Conservation (phyloP, 30 jellyfish, hydroid and myxozoan species). For the Aurelia sp. region DNA sequence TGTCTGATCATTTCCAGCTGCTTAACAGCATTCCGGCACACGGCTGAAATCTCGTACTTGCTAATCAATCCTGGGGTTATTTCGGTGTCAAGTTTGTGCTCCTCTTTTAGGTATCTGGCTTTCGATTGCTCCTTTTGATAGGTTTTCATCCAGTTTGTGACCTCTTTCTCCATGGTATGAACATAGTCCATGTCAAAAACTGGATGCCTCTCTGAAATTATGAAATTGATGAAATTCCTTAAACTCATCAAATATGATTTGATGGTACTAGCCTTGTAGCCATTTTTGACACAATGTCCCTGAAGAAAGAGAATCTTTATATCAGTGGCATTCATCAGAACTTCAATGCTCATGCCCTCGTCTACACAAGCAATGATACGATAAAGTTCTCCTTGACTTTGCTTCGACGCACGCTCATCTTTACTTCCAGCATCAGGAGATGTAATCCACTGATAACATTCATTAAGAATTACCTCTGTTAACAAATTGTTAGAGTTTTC, state of each 20-base stretch:
- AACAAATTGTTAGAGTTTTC: background rate
- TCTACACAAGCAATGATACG: constrained; percentile 2
- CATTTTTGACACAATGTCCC: background rate
- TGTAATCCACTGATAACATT: background rate
- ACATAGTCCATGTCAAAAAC: background rate
- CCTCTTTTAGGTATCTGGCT: background rate
- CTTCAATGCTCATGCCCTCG: background rate
- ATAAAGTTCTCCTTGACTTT: background rate
- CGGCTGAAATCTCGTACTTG: background rate
- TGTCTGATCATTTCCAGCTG: too few relatives aligned
- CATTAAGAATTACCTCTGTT: background rate
- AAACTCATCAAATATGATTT: background rate
- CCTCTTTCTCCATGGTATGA: background rate
- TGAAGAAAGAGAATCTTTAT: background rate
- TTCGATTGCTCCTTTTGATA: background rate
- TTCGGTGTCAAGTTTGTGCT: background rate
- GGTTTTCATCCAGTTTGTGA: background rate
- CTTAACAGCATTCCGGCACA: background rate
- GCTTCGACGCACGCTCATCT: background rate
- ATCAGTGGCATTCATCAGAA: background rate
- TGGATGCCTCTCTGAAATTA: background rate
- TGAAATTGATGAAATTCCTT: background rate
- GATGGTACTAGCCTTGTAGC: background rate
- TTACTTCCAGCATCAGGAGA: constrained; percentile 2
- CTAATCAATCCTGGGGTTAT: background rate